Evolutionary conservation across 2,888 invertebrate genomes (phyloP).

Genomic region (Apocheima hispidaria): DNA sequence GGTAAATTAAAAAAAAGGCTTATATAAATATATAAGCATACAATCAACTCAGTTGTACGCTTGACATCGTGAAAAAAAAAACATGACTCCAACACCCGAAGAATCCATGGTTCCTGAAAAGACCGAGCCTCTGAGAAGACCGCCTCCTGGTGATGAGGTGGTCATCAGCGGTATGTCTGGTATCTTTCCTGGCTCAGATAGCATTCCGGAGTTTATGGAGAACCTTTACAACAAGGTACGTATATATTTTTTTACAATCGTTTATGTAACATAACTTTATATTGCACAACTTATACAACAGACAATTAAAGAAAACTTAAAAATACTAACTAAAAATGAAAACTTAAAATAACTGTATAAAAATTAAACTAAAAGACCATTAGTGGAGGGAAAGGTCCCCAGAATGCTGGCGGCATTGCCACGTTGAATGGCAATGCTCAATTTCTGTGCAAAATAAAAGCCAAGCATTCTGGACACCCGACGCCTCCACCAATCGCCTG

Average conservation of each 20-base stretch:
- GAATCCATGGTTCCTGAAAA: slow-evolving; percentile 23
- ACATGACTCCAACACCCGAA: slow-evolving; percentile 45
- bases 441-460: too few relatives aligned
- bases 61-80: slow-evolving; percentile 8
- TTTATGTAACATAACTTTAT: too few relatives aligned
- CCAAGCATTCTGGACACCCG: too few relatives aligned
- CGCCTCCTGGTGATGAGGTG: slow-evolving; percentile 78
- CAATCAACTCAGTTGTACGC: neutral
- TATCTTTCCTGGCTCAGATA: slow-evolving; percentile 88
- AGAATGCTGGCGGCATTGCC: too few relatives aligned
- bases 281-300: too few relatives aligned
- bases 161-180: slow-evolving; percentile 87
- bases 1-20: neutral
- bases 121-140: slow-evolving; percentile 20
- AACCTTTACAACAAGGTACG: slow-evolving; percentile 85
- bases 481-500: too few relatives aligned
- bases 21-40: slow-evolving; percentile 9
- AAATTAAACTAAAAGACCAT: too few relatives aligned
- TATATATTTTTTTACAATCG: neutral
- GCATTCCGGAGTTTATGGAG: slow-evolving; percentile 86
- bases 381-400: too few relatives aligned
- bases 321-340: too few relatives aligned
- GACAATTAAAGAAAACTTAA: too few relatives aligned
- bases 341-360: too few relatives aligned
- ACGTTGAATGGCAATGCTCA: too few relatives aligned